Percentiles rank a stretch among this genome's conserved stretches.
phyloP scores from a whole-genome alignment of 2,797 vertebrate species.

The Poecilia wingei region DNA sequence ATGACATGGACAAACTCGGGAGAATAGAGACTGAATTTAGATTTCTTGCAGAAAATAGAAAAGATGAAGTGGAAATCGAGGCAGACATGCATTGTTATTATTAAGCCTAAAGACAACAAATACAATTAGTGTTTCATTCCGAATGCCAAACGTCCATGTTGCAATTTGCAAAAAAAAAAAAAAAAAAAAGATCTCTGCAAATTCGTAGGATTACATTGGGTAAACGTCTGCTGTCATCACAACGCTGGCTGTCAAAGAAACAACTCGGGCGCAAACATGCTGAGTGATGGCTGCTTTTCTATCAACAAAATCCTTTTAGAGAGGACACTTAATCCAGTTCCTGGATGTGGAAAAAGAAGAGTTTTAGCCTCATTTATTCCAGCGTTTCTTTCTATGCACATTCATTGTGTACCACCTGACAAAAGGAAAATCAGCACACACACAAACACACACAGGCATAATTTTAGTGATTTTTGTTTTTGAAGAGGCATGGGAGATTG shows the following conservation, averaged over 20 bases:
- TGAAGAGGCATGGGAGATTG: background rate
- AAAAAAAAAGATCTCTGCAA: constrained; percentile 8
- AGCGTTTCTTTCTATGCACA: background rate
- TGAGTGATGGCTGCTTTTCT: constrained; percentile 17
- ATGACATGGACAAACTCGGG: constrained; percentile 3
- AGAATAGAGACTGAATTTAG: background rate
- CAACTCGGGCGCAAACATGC: constrained; percentile 9
- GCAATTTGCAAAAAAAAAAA: constrained; percentile 30
- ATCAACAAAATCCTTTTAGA: constrained; percentile 18
- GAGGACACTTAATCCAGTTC: background rate
- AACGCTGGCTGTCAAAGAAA: constrained; percentile 17
- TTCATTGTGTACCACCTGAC: background rate
- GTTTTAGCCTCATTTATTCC: too few relatives aligned
- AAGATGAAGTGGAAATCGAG: constrained; percentile 2
- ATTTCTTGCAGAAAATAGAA: constrained; percentile 14
- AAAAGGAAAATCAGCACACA: background rate
- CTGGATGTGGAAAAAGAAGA: background rate
- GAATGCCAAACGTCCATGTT: constrained; percentile 12
- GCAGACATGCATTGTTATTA: background rate
- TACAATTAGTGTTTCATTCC: constrained; percentile 23
- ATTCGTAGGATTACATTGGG: constrained; percentile 15
- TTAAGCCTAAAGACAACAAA: constrained; percentile 3
- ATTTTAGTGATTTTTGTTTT: background rate
- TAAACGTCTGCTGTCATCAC: constrained; percentile 33
- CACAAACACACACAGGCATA: background rate